Evolutionary conservation across 2,888 invertebrate species (phyloP).

Genomic region (Phyto melanocephala): DNA sequence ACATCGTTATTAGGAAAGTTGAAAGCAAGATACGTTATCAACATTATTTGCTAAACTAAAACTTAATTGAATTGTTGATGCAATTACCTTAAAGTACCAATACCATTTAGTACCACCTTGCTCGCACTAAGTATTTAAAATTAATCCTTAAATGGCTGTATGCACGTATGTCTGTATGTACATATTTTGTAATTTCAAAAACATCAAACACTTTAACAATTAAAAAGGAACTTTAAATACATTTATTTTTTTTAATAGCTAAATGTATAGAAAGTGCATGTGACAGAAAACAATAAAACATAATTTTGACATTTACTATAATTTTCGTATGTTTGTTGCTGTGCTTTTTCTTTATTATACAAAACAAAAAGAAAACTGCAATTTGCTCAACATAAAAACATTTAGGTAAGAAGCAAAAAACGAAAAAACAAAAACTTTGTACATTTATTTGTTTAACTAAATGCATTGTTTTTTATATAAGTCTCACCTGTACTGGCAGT

Average conservation of each 20-base stretch:
- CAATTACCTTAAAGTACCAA: too few relatives aligned
- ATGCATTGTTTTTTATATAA: slow-evolving; percentile 3
- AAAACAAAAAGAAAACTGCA: neutral
- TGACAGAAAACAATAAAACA: slow-evolving; percentile 21
- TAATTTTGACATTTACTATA: slow-evolving; percentile 14
- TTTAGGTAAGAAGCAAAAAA: slow-evolving; percentile 1
- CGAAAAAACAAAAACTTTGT: slow-evolving; percentile 1
- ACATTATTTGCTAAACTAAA: too few relatives aligned
- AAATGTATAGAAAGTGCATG: neutral
- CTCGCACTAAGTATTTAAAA: too few relatives aligned
- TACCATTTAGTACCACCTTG: too few relatives aligned
- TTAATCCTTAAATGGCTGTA: neutral
- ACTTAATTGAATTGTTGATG: too few relatives aligned
- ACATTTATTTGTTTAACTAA: slow-evolving; percentile 28
- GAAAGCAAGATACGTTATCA: too few relatives aligned
- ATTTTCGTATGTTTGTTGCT: too few relatives aligned
- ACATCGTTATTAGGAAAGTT: too few relatives aligned
- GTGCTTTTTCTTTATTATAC: neutral
- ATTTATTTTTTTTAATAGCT: neutral
- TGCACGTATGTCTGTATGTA: too few relatives aligned
- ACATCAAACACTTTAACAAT: neutral
- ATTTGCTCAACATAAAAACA: slow-evolving; percentile 10
- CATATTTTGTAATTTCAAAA: neutral
- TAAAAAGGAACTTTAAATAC: neutral
- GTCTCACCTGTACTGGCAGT: slow-evolving; percentile 77